Conservation (phyloP, 2,113 vertebrate genomes). For the Zosterops pallidus region DNA sequence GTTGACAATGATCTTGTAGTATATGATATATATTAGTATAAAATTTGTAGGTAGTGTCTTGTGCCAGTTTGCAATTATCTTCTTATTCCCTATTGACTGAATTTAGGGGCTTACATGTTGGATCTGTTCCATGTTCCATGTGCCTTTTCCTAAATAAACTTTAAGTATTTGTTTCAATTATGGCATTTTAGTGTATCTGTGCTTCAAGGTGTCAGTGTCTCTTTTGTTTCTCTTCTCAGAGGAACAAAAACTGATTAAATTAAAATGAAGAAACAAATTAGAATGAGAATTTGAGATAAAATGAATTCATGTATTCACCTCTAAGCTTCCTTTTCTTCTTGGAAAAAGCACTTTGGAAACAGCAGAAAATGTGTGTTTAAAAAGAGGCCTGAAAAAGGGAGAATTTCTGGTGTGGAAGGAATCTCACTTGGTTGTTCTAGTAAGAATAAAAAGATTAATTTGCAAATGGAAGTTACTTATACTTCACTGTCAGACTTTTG, state of each 20-base stretch:
- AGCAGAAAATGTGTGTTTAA: not conserved
- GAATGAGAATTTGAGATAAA: not conserved
- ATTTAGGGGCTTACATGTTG: not conserved
- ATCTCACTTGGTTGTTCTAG: not conserved
- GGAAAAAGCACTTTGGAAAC: not conserved
- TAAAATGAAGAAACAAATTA: not conserved
- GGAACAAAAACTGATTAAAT: not conserved
- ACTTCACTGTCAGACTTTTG: rapidly evolving
- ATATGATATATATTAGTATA: not conserved
- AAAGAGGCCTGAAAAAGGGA: not conserved
- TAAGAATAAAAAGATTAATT: not conserved
- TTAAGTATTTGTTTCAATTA: not conserved
- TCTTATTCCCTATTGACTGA: not conserved
- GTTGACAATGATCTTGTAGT: not conserved
- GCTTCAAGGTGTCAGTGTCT: not conserved
- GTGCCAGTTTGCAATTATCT: not conserved
- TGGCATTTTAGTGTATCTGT: not conserved
- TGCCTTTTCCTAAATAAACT: not conserved
- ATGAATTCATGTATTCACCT: not conserved
- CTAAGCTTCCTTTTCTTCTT: not conserved
- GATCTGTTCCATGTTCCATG: not conserved
- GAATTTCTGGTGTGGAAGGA: not conserved
- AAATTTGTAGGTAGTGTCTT: not conserved
- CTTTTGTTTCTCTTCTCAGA: not conserved
- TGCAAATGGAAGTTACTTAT: not conserved